Conservation (phyloP, 2,888 invertebrate genomes). For the Microplitis deprimator region DNA sequence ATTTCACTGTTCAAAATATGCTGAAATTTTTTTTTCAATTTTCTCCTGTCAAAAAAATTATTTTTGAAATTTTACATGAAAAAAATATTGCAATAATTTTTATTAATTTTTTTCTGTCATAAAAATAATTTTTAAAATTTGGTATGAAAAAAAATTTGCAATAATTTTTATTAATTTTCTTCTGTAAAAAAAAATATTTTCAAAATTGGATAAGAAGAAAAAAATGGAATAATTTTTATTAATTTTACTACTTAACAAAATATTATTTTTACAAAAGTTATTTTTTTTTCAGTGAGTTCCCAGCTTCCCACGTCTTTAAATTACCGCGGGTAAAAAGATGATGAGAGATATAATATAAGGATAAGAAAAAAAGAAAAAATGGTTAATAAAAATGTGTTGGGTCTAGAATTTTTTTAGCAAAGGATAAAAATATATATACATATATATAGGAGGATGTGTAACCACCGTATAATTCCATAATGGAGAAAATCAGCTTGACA, state of each 20-base stretch:
- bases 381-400: slow-evolving; percentile 5
- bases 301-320: background rate
- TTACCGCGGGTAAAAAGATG: background rate
- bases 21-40: no score
- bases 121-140: no score
- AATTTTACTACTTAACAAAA: background rate
- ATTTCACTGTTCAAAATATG: no score
- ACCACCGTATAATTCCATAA: slow-evolving; percentile 47
- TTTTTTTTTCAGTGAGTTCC: background rate
- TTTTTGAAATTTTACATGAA: no score
- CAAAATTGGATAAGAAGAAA: no score
- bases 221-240: no score
- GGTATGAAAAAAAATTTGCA: no score
- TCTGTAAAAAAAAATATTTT: no score
- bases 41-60: no score
- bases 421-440: background rate
- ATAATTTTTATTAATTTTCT: no score
- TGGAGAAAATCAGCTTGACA: slow-evolving; percentile 55
- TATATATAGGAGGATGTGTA: slow-evolving; percentile 22
- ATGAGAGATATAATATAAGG: background rate
- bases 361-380: background rate
- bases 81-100: no score
- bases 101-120: no score
- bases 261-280: background rate
- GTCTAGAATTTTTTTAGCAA: background rate